phyloP scores from a whole-genome alignment of 2,888 invertebrate species.

The Amphipyra tragopoginis region DNA sequence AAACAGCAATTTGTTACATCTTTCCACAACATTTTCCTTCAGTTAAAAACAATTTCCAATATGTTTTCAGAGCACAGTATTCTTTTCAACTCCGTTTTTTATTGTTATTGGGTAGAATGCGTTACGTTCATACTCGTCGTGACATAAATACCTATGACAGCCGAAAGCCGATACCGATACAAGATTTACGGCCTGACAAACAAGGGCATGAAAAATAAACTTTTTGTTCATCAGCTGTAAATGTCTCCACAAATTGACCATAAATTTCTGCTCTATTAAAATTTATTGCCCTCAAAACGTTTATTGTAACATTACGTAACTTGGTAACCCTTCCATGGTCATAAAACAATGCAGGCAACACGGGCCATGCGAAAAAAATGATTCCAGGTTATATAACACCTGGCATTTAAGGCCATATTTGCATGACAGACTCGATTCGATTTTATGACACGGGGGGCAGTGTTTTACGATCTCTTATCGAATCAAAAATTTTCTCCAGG shows the following conservation, averaged over 20 bases:
- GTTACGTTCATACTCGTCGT: constrained; percentile 40
- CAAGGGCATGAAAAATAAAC: constrained; percentile 75
- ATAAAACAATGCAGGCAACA: constrained; percentile 83
- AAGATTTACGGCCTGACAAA: constrained; percentile 71
- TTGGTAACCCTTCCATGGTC: constrained; percentile 81
- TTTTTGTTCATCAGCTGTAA: constrained; percentile 85
- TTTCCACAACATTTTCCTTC: constrained; percentile 23
- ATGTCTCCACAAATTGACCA: constrained; percentile 84
- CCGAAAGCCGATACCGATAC: constrained; percentile 56
- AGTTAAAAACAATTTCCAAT: constrained; percentile 41
- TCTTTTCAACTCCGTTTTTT: constrained; percentile 42
- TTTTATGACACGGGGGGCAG: constrained; percentile 85
- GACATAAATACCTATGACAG: constrained; percentile 56
- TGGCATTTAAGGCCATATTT: constrained; percentile 74
- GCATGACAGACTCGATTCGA: constrained; percentile 72
- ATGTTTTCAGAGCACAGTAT: constrained; percentile 34
- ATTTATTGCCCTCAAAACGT: constrained; percentile 84
- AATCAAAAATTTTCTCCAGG: constrained; percentile 80
- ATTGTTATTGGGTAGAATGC: constrained; percentile 41
- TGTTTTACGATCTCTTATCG: constrained; percentile 86
- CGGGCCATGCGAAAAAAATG: constrained; percentile 77
- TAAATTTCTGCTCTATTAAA: constrained; percentile 88
- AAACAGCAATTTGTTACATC: constrained; percentile 33
- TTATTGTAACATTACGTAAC: constrained; percentile 86
- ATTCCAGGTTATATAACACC: constrained; percentile 72